Percentiles rank a stretch among this genome's conserved stretches.
Conservation (phyloP, 2,888 invertebrate genomes). For the Hyalella azteca region DNA sequence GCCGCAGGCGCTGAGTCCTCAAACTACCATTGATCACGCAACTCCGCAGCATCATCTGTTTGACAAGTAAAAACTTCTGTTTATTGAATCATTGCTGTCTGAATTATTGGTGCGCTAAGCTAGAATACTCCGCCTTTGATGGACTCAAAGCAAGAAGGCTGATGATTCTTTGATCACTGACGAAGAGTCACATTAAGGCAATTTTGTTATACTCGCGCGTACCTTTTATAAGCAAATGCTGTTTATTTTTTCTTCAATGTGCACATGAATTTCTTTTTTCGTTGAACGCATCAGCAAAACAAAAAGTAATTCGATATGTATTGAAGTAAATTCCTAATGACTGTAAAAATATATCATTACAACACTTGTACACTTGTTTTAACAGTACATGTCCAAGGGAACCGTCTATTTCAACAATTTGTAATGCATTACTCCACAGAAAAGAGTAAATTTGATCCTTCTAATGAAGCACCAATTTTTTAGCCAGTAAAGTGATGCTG, state of each 20-base stretch:
- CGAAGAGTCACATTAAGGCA: not conserved
- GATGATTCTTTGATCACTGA: not conserved
- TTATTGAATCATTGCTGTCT: conserved; percentile 1
- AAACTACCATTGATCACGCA: conserved; percentile 15
- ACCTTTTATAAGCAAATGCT: not conserved
- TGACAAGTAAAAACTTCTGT: conserved; percentile 27
- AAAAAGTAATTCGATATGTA: too few relatives aligned
- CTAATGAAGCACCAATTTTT: too few relatives aligned
- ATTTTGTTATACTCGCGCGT: not conserved
- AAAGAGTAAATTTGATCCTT: too few relatives aligned
- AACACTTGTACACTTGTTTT: too few relatives aligned
- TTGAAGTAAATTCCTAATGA: too few relatives aligned
- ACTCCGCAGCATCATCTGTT: conserved; percentile 29
- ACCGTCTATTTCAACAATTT: too few relatives aligned
- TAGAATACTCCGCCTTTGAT: not conserved
- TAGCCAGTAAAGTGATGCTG: too few relatives aligned
- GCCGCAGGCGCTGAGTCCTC: not conserved
- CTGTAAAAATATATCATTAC: too few relatives aligned
- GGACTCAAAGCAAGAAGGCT: not conserved
- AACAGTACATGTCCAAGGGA: too few relatives aligned
- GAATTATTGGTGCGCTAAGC: not conserved
- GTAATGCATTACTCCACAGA: too few relatives aligned
- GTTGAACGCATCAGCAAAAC: too few relatives aligned
- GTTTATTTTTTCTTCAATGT: not conserved
- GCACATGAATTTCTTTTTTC: too few relatives aligned